Evolutionary conservation across 2,888 invertebrate genomes (phyloP).

Genomic region (Chrysolina oricalcia): DNA sequence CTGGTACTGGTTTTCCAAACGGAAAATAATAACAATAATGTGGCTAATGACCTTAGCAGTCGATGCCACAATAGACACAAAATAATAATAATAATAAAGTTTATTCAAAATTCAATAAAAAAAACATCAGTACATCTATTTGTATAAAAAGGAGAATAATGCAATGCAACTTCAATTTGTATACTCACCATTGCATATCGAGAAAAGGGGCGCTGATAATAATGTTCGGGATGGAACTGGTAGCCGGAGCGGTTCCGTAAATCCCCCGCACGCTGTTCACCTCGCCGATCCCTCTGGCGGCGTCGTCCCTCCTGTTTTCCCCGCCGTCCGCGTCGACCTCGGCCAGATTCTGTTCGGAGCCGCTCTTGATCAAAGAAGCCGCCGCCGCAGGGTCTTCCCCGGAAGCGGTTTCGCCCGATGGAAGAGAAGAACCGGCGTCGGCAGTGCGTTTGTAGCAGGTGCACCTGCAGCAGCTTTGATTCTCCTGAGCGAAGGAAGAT

Average conservation of each 20-base stretch:
- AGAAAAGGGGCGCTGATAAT: constrained; percentile 63
- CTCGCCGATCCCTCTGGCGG: constrained; percentile 54
- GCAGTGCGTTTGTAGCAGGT: constrained; percentile 66
- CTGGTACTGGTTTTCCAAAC: no score
- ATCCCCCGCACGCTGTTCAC: constrained; percentile 59
- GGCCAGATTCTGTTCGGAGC: constrained; percentile 13
- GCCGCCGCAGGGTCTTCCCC: constrained; percentile 28
- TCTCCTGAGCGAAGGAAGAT: constrained; percentile 58
- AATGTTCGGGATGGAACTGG: constrained; percentile 59
- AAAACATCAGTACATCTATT: no score
- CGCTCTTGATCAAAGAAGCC: constrained; percentile 20
- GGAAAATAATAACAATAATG: no score
- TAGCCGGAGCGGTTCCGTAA: constrained; percentile 60
- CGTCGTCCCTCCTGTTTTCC: constrained; percentile 35
- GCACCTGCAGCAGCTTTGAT: constrained; percentile 67
- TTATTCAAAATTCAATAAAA: no score
- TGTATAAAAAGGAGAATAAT: no score
- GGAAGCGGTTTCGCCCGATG: constrained; percentile 30
- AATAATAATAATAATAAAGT: no score
- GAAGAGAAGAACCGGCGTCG: constrained; percentile 59
- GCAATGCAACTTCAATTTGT: no score
- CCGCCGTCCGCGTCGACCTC: constrained; percentile 37
- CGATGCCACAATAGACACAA: no score
- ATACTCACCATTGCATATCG: constrained; percentile 65
- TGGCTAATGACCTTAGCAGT: no score